Base-by-base conservation (phyloP, 2,113 vertebrate genomes). In the Vulpes vulpes region DNA sequence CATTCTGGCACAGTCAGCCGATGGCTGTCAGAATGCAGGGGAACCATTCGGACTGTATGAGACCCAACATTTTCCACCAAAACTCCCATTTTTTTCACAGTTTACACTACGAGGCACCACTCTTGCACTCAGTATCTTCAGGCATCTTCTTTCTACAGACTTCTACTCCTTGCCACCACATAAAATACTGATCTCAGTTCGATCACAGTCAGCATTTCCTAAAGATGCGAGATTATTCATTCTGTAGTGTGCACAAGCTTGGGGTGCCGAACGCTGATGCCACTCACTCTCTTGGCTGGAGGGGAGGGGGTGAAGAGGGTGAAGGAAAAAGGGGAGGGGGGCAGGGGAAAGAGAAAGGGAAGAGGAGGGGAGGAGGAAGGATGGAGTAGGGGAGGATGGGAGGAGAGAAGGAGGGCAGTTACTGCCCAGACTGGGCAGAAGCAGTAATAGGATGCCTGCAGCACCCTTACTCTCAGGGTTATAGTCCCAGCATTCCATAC, bases 151-250 rank as follows among this genome's bases (percentile, higher is more conserved):
- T 78, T 43, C 64, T 1, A 3, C 8, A 51, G 0, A 91, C 15
- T 93, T 92, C 89, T 35, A 85, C 43, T 96, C 97, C 79, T 35
- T 51, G 92, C 84, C 51, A 85, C 14, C 85, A 83, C 25, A 43
- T 67, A 55, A 90, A 97, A 85, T 60, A 74, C 19, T 23, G 93
- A 88, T 97, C 71, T 94, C 73, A 74, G 94, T 88, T 91, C 74
- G 94, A 96, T 95, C 92, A 98, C 97, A 94, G 91, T 95, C 94
- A 98, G 71, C 97, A 98, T 98, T 99, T 99, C 98, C 98, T 79
- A 93, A 97, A 98, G 95, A 95, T 49, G 85, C 94, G 99, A 94
- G 99, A 99, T 99, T 98, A 99, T 99, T 99, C 97, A 99, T 95
- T 83, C 8, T 32, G 80, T 78, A 71, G 97, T 97, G 97, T 74